These are phyloP conservation scores for Spermophilus dauricus DNA, from an alignment of 2,113 vertebrate genomes.

Conservation along the genomic window DNA sequence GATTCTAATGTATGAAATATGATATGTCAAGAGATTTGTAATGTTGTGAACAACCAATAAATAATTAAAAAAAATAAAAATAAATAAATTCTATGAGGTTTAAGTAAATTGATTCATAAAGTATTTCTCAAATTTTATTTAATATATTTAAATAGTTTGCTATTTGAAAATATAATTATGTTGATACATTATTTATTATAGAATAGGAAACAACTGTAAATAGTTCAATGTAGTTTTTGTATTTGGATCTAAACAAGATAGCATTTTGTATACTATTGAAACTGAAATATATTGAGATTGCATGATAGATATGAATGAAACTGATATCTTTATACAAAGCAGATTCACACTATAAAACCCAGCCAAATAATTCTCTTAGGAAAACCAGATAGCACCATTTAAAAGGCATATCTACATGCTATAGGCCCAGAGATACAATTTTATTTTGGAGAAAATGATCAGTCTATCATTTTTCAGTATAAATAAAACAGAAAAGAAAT, in stretches of 20 bases:
- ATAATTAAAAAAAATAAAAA: too few species aligned
- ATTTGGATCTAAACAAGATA: background rate
- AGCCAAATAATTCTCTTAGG: background rate
- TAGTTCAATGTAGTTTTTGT: background rate
- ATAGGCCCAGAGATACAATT: background rate
- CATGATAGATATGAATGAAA: background rate
- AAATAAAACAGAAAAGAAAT: background rate
- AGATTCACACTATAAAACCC: background rate
- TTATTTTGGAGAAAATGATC: background rate
- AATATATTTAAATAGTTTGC: background rate
- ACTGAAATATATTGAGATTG: background rate
- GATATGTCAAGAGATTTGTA: too few species aligned
- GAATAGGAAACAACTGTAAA: background rate
- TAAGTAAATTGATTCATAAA: background rate
- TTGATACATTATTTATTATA: background rate
- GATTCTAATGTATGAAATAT: too few species aligned
- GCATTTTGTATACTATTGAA: background rate
- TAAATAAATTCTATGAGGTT: background rate
- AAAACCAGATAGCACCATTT: background rate
- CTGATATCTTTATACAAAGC: background rate
- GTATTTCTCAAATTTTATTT: background rate
- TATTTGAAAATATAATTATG: background rate
- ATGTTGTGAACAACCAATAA: too few species aligned
- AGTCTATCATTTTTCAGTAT: background rate
- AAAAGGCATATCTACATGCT: background rate